Conservation (phyloP, 2,888 invertebrate genomes). For the Seira sanloemensis region DNA sequence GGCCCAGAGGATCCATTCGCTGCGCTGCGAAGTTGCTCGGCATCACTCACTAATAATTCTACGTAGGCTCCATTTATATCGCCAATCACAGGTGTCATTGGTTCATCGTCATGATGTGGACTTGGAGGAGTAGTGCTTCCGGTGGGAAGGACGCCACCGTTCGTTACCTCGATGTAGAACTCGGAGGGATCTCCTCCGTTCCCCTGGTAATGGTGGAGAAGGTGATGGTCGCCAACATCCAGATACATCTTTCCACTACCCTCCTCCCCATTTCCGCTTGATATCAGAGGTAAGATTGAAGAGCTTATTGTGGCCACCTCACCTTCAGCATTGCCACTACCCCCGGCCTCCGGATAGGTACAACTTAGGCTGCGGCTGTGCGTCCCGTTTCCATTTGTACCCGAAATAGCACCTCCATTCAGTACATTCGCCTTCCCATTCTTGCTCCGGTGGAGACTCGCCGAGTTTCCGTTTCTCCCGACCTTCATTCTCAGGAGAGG, state of each 20-base stretch:
- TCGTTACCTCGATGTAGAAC: slow-evolving; percentile 42
- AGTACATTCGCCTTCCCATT: slow-evolving; percentile 55
- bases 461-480: slow-evolving; percentile 61
- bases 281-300: slow-evolving; percentile 30
- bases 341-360: slow-evolving; percentile 70
- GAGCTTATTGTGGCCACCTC: slow-evolving; percentile 71
- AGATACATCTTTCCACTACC: slow-evolving; percentile 47
- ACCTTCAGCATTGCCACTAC: slow-evolving; percentile 21
- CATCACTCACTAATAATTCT: slow-evolving; percentile 38
- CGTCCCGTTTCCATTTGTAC: slow-evolving; percentile 46
- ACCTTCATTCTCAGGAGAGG: slow-evolving; percentile 68
- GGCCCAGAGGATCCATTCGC: neutral
- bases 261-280: slow-evolving; percentile 39
- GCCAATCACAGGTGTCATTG: slow-evolving; percentile 45
- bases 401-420: slow-evolving; percentile 48
- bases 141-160: slow-evolving; percentile 49
- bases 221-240: slow-evolving; percentile 44
- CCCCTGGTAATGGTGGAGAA: slow-evolving; percentile 23
- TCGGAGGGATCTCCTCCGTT: slow-evolving; percentile 19
- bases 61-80: slow-evolving; percentile 49
- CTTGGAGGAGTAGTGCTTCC: slow-evolving; percentile 41
- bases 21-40: neutral
- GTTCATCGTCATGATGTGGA: slow-evolving; percentile 40
- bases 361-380: slow-evolving; percentile 72
- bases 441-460: slow-evolving; percentile 61